Evolutionary conservation across 2,113 vertebrate genomes (phyloP).

Genomic region (Sebastes schlegelii): DNA sequence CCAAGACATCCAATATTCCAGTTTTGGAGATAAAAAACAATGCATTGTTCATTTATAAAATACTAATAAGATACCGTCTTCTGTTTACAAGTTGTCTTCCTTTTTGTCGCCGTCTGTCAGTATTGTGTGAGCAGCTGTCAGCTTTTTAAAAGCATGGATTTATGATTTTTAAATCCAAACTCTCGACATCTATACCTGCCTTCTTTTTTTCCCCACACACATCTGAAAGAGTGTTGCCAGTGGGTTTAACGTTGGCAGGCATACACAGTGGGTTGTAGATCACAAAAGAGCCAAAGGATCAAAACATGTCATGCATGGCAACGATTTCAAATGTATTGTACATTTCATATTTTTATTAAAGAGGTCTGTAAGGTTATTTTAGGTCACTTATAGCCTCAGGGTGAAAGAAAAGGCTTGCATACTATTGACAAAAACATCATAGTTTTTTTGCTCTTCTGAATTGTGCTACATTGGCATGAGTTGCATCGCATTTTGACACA

Average conservation of each 20-base stretch:
- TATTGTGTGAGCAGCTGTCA: slow-evolving; percentile 9
- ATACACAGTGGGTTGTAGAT: slow-evolving; percentile 9
- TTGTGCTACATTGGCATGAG: neutral
- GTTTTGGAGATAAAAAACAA: neutral
- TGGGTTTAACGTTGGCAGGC: slow-evolving; percentile 4
- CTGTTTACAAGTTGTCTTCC: slow-evolving; percentile 1
- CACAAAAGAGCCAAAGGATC: slow-evolving; percentile 28
- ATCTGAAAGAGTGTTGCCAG: slow-evolving; percentile 1
- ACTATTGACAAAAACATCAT: slow-evolving; percentile 27
- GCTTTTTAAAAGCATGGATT: slow-evolving; percentile 17
- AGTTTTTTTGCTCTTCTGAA: neutral
- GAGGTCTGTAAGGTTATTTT: slow-evolving; percentile 1
- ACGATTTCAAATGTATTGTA: slow-evolving; percentile 17
- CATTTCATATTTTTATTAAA: slow-evolving; percentile 23
- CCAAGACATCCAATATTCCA: neutral
- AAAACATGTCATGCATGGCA: slow-evolving; percentile 1
- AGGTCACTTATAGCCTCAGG: neutral
- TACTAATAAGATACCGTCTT: neutral
- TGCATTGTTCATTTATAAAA: neutral
- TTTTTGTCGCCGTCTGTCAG: neutral
- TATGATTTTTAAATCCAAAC: neutral
- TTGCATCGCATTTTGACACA: neutral
- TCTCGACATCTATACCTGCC: neutral
- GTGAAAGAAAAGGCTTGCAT: neutral
- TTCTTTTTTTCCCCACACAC: neutral